Base-by-base conservation (phyloP, 2,113 vertebrate species). In the Tychaedon coryphoeus region DNA sequence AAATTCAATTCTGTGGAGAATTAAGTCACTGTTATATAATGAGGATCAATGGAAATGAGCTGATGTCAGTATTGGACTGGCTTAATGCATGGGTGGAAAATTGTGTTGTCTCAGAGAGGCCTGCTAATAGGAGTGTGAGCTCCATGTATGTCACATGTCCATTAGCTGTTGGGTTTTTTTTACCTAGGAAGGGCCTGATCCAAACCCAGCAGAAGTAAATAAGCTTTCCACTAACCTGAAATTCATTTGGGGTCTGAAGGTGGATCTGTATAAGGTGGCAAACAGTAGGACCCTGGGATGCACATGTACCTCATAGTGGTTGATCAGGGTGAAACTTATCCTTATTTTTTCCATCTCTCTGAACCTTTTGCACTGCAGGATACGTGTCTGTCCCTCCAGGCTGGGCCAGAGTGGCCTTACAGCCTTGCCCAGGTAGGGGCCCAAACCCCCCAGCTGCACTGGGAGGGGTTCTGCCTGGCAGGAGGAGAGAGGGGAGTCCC, bases 11-110 rank as follows among this genome's bases (percentile, higher is more conserved):
- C 87, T 89, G 2, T 95, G 79, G 92, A 65, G 90, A 95, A 78
- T 96, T 92, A 95, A 96, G 88, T 97, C 92, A 94, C 82, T 88
- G 4, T 96, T 96, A 92, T 88, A 73, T 94, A 96, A 97, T 84
- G 25, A 8, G 58, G 78, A 94, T 96, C 95, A 81, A 96, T 96
- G 89, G 94, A 90, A 96, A 96, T 60, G 61, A 93, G 74, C 83
- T 96, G 86, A 95, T 92, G 93, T 95, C 94, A 95, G 88, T 96
- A 95, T 93, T 96, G 90, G 92, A 95, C 93, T 90, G 81, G 78
- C 67, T 89, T 96, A 96, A 95, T 95, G 95, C 81, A 95, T 53
- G 88, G 80, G 51, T 81, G 95, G 92, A 93, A 95, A 97, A 95
- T 48, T 62, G 57, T 86, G 87, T 90, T 73, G 66, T 94, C 58